phyloP scores from a whole-genome alignment of 2,797 vertebrate species.

The Stomatorhinus walkeri region DNA sequence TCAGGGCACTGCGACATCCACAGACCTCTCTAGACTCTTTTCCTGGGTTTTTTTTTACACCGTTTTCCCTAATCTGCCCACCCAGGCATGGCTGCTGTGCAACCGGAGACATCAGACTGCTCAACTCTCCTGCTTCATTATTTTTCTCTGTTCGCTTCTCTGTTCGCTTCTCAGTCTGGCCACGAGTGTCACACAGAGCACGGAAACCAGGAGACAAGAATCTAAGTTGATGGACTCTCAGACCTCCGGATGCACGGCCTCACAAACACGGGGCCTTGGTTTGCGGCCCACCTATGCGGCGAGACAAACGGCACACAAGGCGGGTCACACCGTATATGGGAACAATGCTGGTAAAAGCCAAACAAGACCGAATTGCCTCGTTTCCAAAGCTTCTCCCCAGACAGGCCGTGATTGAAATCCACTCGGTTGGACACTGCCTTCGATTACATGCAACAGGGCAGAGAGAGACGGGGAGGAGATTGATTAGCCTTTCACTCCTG shows the following conservation, averaged over 20 bases:
- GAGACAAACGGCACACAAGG: constrained; percentile 30
- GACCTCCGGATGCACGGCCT: background rate
- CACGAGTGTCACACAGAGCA: constrained; percentile 48
- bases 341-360: constrained; percentile 31
- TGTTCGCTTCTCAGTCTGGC: background rate
- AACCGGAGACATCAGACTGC: constrained; percentile 37
- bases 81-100: constrained; percentile 22
- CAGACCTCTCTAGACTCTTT: constrained; percentile 21
- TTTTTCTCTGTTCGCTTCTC: constrained; percentile 10
- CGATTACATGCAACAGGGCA: constrained; percentile 32
- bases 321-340: constrained; percentile 42
- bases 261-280: constrained; percentile 29
- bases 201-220: constrained; percentile 35
- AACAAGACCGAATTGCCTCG: constrained; percentile 34
- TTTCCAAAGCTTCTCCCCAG: constrained; percentile 14
- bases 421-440: constrained; percentile 39
- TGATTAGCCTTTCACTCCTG: constrained; percentile 28
- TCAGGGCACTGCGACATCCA: constrained; percentile 31
- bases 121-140: constrained; percentile 35
- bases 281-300: constrained; percentile 33
- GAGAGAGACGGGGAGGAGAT: constrained; percentile 21
- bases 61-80: constrained; percentile 18
- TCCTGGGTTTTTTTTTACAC: constrained; percentile 30
- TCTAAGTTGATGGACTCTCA: constrained; percentile 22
- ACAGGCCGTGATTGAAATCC: constrained; percentile 41